Percentiles rank a stretch among this genome's conserved stretches.
Conservation (phyloP, 2,797 vertebrate genomes). For the Taenioides sp. region DNA sequence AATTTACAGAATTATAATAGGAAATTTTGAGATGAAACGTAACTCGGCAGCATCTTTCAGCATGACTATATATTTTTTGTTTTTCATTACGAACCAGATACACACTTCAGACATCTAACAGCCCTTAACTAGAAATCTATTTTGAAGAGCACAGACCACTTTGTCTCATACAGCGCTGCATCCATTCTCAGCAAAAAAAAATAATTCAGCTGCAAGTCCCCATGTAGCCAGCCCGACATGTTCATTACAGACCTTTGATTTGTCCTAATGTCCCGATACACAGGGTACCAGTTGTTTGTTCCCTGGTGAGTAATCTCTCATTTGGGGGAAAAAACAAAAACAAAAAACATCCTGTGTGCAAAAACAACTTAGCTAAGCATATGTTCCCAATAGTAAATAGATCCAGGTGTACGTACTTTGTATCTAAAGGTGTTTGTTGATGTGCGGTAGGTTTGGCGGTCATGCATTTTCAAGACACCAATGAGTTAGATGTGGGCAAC, state of each 20-base stretch:
- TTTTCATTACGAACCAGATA: slow-evolving; percentile 42
- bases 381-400: slow-evolving; percentile 21
- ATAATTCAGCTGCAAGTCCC: slow-evolving; percentile 31
- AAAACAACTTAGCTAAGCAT: slow-evolving; percentile 19
- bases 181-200: slow-evolving; percentile 43
- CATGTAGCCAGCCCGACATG: slow-evolving; percentile 29
- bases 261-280: slow-evolving; percentile 38
- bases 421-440: neutral
- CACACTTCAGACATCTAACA: slow-evolving; percentile 15
- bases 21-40: neutral
- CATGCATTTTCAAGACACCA: slow-evolving; percentile 82
- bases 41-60: slow-evolving; percentile 3
- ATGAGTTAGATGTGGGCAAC: slow-evolving; percentile 83
- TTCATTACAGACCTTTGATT: slow-evolving; percentile 46
- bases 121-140: slow-evolving; percentile 71
- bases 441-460: slow-evolving; percentile 76
- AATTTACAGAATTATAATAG: neutral
- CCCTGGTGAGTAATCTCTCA: slow-evolving; percentile 33
- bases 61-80: slow-evolving; percentile 24
- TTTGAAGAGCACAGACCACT: slow-evolving; percentile 52
- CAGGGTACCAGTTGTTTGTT: slow-evolving; percentile 46
- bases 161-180: slow-evolving; percentile 49
- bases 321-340: slow-evolving; percentile 14
- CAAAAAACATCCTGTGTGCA: slow-evolving; percentile 37
- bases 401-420: slow-evolving; percentile 5